Conservation (phyloP, 2,888 invertebrate species). For the Drosophila phalerata region DNA sequence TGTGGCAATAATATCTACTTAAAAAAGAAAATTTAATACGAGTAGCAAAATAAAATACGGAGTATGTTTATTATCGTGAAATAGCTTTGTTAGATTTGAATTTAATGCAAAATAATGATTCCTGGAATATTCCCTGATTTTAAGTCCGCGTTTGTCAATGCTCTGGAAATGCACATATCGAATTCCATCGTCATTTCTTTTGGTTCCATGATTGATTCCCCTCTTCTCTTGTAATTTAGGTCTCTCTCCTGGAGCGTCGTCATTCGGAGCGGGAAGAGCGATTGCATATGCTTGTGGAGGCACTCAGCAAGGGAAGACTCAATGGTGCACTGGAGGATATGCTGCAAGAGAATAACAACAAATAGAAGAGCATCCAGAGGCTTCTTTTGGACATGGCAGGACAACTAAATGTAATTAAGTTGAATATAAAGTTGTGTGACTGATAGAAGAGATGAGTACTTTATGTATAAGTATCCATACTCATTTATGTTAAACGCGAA, state of each 20-base stretch:
- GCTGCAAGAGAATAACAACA: slow-evolving; percentile 83
- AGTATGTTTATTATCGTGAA: no score
- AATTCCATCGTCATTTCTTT: background rate
- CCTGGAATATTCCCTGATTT: no score
- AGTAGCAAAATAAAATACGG: no score
- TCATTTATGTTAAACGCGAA: slow-evolving; percentile 4
- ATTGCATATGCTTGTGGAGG: slow-evolving; percentile 85
- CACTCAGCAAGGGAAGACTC: slow-evolving; percentile 85
- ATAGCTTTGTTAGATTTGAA: no score
- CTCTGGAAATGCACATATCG: background rate
- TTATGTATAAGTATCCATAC: slow-evolving; percentile 14
- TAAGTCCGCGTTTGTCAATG: no score
- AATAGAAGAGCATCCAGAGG: slow-evolving; percentile 67
- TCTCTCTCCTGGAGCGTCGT: slow-evolving; percentile 85
- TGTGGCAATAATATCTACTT: no score
- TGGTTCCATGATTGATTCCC: background rate
- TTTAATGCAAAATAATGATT: no score
- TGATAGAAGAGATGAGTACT: slow-evolving; percentile 29
- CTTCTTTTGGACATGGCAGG: background rate
- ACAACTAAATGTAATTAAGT: background rate
- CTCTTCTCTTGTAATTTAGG: slow-evolving; percentile 62
- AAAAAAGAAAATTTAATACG: no score
- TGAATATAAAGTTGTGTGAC: slow-evolving; percentile 18
- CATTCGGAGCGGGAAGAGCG: slow-evolving; percentile 86
- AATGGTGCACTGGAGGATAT: slow-evolving; percentile 84